A percentile compares a stretch with the other conserved stretches of the same genome.
Evolutionary conservation across 2,113 vertebrate genomes (phyloP).

Genomic region (Odontesthes bonariensis): DNA sequence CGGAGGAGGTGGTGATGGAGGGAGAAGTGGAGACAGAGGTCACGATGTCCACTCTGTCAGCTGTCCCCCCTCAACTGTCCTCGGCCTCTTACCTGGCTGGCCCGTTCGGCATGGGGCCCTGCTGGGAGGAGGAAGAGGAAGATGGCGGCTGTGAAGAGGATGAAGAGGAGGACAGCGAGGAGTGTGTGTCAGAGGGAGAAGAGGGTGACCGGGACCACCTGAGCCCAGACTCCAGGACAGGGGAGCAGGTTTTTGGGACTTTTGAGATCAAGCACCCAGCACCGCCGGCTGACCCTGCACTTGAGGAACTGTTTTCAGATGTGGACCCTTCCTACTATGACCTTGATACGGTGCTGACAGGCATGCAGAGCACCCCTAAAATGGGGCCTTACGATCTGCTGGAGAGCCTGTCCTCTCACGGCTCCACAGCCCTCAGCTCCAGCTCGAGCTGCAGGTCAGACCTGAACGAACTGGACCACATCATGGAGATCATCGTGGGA

Average conservation of each 20-base stretch:
- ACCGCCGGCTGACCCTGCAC: constrained; percentile 81
- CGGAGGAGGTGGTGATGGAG: constrained; percentile 84
- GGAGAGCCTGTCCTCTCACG: constrained; percentile 88
- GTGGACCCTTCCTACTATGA: constrained; percentile 94
- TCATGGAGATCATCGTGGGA: constrained; percentile 97
- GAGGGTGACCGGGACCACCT: constrained; percentile 70
- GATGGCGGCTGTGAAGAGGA: constrained; percentile 84
- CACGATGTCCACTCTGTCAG: constrained; percentile 74
- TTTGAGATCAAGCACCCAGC: constrained; percentile 90
- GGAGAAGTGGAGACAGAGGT: constrained; percentile 82
- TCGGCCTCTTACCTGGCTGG: constrained; percentile 76
- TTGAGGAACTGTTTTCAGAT: constrained; percentile 94
- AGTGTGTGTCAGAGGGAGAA: constrained; percentile 84
- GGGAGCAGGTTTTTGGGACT: constrained; percentile 95
- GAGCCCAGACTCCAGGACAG: constrained; percentile 81
- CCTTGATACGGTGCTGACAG: constrained; percentile 94
- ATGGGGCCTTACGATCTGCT: constrained; percentile 90
- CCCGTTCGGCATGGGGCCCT: constrained; percentile 80
- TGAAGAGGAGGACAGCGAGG: constrained; percentile 86
- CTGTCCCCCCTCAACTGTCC: constrained; percentile 72
- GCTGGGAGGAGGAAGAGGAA: constrained; percentile 88
- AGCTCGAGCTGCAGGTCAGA: constrained; percentile 91
- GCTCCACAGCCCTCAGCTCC: constrained; percentile 81
- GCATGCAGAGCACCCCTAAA: constrained; percentile 90
- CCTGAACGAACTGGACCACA: constrained; percentile 96